These are phyloP conservation scores for Archivesica marissinica DNA, from an alignment of 1,140 invertebrate genomes.

Conservation along the genomic window DNA sequence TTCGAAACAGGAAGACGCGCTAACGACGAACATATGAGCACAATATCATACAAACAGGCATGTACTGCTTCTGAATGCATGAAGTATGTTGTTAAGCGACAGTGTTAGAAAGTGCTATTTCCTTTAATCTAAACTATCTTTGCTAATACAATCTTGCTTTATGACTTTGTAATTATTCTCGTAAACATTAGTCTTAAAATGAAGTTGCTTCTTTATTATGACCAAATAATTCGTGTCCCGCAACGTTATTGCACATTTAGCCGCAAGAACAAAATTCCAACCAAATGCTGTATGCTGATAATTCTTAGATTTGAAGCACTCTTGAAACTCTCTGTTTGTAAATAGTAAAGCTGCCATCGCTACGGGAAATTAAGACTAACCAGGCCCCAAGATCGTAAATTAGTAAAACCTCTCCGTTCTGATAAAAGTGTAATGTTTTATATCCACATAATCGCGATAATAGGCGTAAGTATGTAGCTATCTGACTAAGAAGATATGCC, in stretches of 20 bases:
- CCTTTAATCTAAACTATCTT: constrained; percentile 41
- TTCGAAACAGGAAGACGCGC: too few species aligned
- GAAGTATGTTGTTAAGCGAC: not conserved
- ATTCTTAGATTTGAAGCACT: constrained; percentile 5
- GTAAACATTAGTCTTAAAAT: constrained; percentile 43
- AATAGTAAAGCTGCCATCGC: constrained; percentile 27
- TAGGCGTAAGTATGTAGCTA: constrained; percentile 44
- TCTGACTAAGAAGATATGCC: constrained; percentile 24
- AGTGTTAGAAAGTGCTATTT: constrained; percentile 20
- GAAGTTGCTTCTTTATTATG: constrained; percentile 46
- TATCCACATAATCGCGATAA: constrained; percentile 43
- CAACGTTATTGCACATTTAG: constrained; percentile 55
- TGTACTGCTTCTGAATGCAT: not conserved
- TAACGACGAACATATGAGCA: not conserved
- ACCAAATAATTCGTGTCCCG: constrained; percentile 51
- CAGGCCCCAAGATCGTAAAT: constrained; percentile 43
- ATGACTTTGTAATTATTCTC: constrained; percentile 25
- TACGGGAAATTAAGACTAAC: constrained; percentile 21
- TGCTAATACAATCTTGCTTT: constrained; percentile 15
- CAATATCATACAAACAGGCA: too few species aligned
- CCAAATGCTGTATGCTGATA: constrained; percentile 48
- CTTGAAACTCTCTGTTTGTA: not conserved
- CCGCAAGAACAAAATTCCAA: constrained; percentile 37
- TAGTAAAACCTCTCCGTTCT: constrained; percentile 36
- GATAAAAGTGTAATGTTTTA: constrained; percentile 61